Conservation (phyloP, 2,888 invertebrate genomes). For the Epiperipatus broadwayi region DNA sequence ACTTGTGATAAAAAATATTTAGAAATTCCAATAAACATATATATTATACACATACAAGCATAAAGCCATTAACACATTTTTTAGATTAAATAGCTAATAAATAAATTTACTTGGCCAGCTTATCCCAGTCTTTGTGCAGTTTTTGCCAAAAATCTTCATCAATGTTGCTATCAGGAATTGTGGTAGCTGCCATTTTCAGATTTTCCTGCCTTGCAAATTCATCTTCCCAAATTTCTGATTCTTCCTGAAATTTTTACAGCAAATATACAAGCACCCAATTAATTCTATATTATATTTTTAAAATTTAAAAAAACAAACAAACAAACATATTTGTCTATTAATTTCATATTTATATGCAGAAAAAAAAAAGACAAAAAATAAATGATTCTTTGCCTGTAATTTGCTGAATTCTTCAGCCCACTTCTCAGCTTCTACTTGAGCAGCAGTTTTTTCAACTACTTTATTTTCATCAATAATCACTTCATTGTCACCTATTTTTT, state of each 20-base stretch:
- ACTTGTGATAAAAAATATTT: too few relatives aligned
- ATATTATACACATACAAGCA: too few relatives aligned
- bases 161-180: conserved; percentile 15
- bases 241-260: conserved; percentile 18
- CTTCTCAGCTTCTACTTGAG: conserved; percentile 21
- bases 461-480: conserved; percentile 33
- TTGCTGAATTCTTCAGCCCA: conserved; percentile 29
- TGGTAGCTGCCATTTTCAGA: conserved; percentile 18
- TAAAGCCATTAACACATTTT: too few relatives aligned
- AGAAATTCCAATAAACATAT: too few relatives aligned
- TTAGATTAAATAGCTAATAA: too few relatives aligned
- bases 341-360: not conserved
- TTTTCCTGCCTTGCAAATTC: conserved; percentile 30
- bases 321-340: too few relatives aligned
- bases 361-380: not conserved
- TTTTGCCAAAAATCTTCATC: conserved; percentile 30
- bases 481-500: conserved; percentile 49
- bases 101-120: conserved; percentile 38
- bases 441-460: conserved; percentile 21
- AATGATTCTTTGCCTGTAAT: too few relatives aligned
- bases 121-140: conserved; percentile 30
- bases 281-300: too few relatives aligned
- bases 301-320: too few relatives aligned
- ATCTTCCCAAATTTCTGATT: conserved; percentile 30
- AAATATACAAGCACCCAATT: too few relatives aligned